Evolutionary conservation across 2,113 vertebrate species (phyloP), one percentile per base, ranked within the genome.

Genomic region (Nothoprocta perdicaria): DNA sequence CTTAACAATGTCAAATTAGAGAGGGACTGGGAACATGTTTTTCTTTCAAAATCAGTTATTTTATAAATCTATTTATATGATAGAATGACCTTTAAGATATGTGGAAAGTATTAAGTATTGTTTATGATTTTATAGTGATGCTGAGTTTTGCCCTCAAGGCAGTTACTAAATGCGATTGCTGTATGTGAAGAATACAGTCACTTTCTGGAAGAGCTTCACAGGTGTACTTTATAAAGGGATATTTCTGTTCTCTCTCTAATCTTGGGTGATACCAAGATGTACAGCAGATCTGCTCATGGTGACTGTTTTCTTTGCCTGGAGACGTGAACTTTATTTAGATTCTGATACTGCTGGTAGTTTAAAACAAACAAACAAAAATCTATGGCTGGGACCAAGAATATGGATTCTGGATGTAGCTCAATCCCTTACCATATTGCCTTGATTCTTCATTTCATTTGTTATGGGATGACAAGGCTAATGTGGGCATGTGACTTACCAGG

Each of bases 321-420:
- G 27, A 68, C 19, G 40, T 10, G 17, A 41, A 35, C 31, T 78
- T 46, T 26, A 45, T 53, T 81, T 55, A 53, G n/a, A 46, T 61
- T 76, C n/a, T 77, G 19, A 23, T 78, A n/a, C 31, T 72, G 19
- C n/a, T 60, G 10, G 33, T 61, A 38, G 21, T 1, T 16, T 29
- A 60, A 74, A 55, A 58, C 23, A 0, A 46, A 58, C 23, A 0
- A 46, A 46, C 43, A 26, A 0, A 48, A n/a, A 23, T 45, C 29
- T 38, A 17, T 57, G 53, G 27, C 16, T 16, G 29, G 53, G 45
- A 24, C 14, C 41, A 63, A 65, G 65, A 58, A 52, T 43, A 6
- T 71, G 22, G 8, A 18, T 57, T 86, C 40, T 91, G 63, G 57
- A 50, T 58, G 31, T 21, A 76, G 13, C 29, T 63, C 53, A 31